Evolutionary conservation across 2,113 vertebrate genomes (phyloP).

Genomic region (Nibea coibor): DNA sequence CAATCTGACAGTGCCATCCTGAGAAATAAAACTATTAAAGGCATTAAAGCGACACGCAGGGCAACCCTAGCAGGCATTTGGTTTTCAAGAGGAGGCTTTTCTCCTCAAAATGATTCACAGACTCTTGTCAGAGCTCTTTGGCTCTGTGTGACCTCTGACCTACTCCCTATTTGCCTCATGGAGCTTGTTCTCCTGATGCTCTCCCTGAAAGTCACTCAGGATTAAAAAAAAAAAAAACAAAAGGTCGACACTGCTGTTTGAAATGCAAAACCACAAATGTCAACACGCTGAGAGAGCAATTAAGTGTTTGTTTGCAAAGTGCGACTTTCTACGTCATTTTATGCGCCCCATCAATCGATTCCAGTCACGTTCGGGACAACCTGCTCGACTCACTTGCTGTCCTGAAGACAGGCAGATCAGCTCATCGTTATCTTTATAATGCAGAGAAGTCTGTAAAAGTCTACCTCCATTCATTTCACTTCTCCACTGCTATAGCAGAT

Average conservation of each 20-base stretch:
- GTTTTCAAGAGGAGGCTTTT: not conserved
- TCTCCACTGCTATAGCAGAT: not conserved
- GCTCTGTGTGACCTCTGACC: constrained; percentile 31
- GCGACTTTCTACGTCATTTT: not conserved
- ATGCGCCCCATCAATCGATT: not conserved
- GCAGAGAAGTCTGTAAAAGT: not conserved
- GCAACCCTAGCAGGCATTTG: not conserved
- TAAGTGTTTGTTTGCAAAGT: not conserved
- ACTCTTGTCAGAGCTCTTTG: not conserved
- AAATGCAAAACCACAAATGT: constrained; percentile 21
- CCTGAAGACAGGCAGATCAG: not conserved
- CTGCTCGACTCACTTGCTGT: not conserved
- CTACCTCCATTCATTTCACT: not conserved
- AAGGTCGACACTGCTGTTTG: constrained; percentile 5
- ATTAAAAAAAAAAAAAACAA: constrained; percentile 24
- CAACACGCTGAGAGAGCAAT: not conserved
- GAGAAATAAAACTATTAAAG: not conserved
- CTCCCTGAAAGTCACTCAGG: constrained; percentile 32
- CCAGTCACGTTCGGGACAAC: not conserved
- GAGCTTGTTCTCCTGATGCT: not conserved
- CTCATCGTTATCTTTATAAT: not conserved
- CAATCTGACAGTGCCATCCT: not conserved
- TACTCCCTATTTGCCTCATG: not conserved
- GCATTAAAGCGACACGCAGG: too few relatives aligned
- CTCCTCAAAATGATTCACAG: constrained; percentile 21